phyloP scores from a whole-genome alignment of 2,888 invertebrate species.

The Opisthograptis luteolata region DNA sequence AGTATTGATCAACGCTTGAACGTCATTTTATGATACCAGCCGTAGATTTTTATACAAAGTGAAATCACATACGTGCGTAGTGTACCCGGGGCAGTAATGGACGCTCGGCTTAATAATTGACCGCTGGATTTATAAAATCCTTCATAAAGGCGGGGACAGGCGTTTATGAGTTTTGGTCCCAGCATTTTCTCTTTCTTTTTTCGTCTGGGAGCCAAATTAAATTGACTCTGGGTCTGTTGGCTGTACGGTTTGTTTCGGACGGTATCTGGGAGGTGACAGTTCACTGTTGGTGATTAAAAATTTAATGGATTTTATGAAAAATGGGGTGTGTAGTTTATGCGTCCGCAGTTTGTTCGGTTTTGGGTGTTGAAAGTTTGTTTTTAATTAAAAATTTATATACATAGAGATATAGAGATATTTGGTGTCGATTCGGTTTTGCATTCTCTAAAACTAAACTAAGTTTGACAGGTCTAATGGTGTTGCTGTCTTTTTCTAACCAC shows the following conservation, averaged over 20 bases:
- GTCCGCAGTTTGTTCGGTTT: background rate
- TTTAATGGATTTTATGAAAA: constrained; percentile 37
- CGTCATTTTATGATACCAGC: too few relatives aligned
- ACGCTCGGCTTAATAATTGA: constrained; percentile 68
- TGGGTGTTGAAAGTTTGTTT: background rate
- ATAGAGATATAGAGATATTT: too few relatives aligned
- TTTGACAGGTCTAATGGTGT: too few relatives aligned
- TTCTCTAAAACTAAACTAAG: too few relatives aligned
- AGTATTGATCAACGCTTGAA: too few relatives aligned
- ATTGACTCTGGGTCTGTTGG: constrained; percentile 59
- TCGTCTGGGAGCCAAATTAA: constrained; percentile 76
- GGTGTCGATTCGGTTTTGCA: too few relatives aligned
- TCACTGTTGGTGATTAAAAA: constrained; percentile 31
- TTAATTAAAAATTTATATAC: too few relatives aligned
- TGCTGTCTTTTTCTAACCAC: too few relatives aligned
- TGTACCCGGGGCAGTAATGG: too few relatives aligned
- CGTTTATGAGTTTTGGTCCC: constrained; percentile 62
- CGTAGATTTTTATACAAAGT: too few relatives aligned
- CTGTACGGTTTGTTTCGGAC: constrained; percentile 43
- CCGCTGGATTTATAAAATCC: constrained; percentile 62
- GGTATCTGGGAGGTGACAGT: constrained; percentile 47
- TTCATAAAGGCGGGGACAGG: constrained; percentile 70
- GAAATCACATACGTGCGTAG: too few relatives aligned
- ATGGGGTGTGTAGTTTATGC: constrained; percentile 25
- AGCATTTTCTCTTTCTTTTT: constrained; percentile 51